These are phyloP conservation scores for Nomada fucata DNA, from an alignment of 2,888 invertebrate genomes.

Conservation along the genomic window DNA sequence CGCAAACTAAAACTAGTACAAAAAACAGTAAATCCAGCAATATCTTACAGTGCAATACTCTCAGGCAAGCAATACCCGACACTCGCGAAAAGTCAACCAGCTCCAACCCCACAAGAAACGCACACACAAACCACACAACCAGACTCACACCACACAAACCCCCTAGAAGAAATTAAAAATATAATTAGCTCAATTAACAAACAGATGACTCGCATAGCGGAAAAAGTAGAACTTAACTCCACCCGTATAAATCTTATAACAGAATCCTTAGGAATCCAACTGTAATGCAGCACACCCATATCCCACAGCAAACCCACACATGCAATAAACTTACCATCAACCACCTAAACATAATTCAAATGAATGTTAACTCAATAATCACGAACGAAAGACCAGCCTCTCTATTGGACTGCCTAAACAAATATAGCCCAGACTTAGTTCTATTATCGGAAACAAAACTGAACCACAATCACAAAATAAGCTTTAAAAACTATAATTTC, in stretches of 20 bases:
- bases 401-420: not conserved
- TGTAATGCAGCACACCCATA: not conserved
- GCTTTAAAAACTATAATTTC: not conserved
- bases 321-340: not conserved
- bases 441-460: constrained; percentile 19
- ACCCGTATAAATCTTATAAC: no score
- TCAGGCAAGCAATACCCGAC: not conserved
- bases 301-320: not conserved
- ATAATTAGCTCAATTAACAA: no score
- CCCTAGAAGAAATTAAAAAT: no score
- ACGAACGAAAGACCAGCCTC: constrained; percentile 7
- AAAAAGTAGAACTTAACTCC: no score
- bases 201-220: no score
- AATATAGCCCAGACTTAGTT: constrained; percentile 1
- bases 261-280: no score
- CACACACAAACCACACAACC: not conserved
- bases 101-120: not conserved
- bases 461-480: not conserved
- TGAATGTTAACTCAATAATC: not conserved
- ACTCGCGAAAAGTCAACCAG: not conserved
- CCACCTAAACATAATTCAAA: constrained; percentile 12
- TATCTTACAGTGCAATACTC: not conserved
- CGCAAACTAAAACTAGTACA: not conserved
- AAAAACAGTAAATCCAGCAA: not conserved
- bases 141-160: not conserved